phyloP scores from a whole-genome alignment of 1,140 invertebrate species.

The Megathymus violae region DNA sequence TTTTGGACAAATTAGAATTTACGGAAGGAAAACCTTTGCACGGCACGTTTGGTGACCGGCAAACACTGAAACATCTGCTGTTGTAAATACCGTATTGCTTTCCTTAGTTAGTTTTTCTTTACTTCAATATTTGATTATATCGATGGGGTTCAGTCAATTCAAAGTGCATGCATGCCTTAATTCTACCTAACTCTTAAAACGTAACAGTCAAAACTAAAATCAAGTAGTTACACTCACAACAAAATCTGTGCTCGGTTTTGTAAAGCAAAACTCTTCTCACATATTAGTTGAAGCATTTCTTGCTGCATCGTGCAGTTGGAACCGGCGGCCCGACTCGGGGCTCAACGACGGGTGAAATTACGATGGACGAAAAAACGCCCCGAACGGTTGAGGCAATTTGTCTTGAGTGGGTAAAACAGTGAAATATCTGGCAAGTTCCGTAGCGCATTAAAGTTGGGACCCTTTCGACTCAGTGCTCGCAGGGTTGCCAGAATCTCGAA shows the following conservation, averaged over 20 bases:
- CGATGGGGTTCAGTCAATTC: too few relatives aligned
- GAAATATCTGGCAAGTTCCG: slow-evolving; percentile 73
- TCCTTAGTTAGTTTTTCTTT: too few relatives aligned
- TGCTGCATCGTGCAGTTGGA: slow-evolving; percentile 27
- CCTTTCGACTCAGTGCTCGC: slow-evolving; percentile 17
- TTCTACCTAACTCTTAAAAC: too few relatives aligned
- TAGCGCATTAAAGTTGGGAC: slow-evolving; percentile 68
- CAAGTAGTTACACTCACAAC: background rate
- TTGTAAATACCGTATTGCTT: too few relatives aligned
- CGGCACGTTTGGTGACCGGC: too few relatives aligned
- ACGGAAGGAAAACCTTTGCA: too few relatives aligned
- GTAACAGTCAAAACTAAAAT: background rate
- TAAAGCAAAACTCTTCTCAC: slow-evolving; percentile 4
- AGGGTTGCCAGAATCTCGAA: slow-evolving; percentile 14
- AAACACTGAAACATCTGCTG: too few relatives aligned
- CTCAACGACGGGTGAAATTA: slow-evolving; percentile 62
- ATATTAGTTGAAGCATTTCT: slow-evolving; percentile 31
- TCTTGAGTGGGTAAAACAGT: slow-evolving; percentile 74
- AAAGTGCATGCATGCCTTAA: too few relatives aligned
- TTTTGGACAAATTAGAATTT: too few relatives aligned
- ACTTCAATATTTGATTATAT: too few relatives aligned
- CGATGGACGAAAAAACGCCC: slow-evolving; percentile 52
- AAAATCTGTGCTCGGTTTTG: slow-evolving; percentile 24
- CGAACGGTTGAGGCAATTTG: slow-evolving; percentile 66
- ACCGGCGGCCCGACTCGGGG: slow-evolving; percentile 13